phyloP scores from a whole-genome alignment of 2,888 invertebrate species.

The Aquatica leii region DNA sequence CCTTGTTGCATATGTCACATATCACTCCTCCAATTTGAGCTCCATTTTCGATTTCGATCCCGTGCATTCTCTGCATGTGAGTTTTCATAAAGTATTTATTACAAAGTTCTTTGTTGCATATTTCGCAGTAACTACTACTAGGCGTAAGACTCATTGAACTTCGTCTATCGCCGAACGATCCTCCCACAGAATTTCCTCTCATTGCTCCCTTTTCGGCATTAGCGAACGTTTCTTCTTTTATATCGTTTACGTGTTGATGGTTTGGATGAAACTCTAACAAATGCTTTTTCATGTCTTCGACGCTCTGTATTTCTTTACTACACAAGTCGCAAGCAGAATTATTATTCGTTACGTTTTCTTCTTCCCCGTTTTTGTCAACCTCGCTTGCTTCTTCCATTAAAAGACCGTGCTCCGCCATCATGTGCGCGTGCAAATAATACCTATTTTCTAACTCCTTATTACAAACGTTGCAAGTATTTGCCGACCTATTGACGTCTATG shows the following conservation, averaged over 20 bases:
- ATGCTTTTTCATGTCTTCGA: constrained; percentile 74
- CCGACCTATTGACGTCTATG: constrained; percentile 68
- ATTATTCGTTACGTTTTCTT: constrained; percentile 54
- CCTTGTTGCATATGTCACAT: constrained; percentile 98
- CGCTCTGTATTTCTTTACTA: constrained; percentile 62
- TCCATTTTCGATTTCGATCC: constrained; percentile 91
- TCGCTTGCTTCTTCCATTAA: constrained; percentile 60
- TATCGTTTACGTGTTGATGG: constrained; percentile 42
- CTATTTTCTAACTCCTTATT: constrained; percentile 76
- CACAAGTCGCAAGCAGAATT: constrained; percentile 60
- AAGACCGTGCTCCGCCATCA: constrained; percentile 73
- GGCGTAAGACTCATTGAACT: constrained; percentile 71
- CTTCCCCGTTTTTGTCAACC: constrained; percentile 53
- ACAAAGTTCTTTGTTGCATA: constrained; percentile 98
- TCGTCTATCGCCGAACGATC: constrained; percentile 62
- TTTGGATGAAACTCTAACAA: constrained; percentile 71
- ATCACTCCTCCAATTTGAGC: constrained; percentile 93
- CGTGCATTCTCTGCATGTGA: constrained; percentile 99
- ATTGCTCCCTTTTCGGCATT: constrained; percentile 61
- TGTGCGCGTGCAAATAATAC: constrained; percentile 74
- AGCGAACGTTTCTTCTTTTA: constrained; percentile 53
- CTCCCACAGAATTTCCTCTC: constrained; percentile 45
- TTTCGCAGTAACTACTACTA: constrained; percentile 92
- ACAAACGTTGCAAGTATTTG: constrained; percentile 71
- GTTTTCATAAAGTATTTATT: constrained; percentile 99